Evolutionary conservation across 2,888 invertebrate genomes (phyloP), one percentile per base, ranked within the genome.

Genomic region (Heteromyza rotundicornis): DNA sequence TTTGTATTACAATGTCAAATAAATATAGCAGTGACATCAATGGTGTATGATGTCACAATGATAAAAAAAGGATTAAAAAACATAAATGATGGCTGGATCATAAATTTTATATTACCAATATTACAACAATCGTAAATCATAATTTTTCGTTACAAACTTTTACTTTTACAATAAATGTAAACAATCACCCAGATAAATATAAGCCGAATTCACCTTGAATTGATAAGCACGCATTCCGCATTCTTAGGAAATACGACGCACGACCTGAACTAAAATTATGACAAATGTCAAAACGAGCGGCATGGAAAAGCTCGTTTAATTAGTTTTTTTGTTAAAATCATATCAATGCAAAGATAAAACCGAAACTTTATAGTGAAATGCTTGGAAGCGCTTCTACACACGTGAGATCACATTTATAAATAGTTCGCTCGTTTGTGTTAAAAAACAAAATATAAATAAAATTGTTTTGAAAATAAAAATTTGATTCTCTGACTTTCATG

Each of bases 141-240:
- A 27, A 27, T 10, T 27, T n/a, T n/a, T n/a, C n/a, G n/a, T n/a
- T n/a, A n/a, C 12, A n/a, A 16, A 10, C 32, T 44, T 16, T 40
- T 57, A 19, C n/a, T 8, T 10, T 12, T 22, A 14, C 36, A 23
- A 36, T 14, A 10, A 19, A 8, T 19, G 56, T 23, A 61, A 52
- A 32, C 51, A 14, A 36, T 10, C n/a, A n/a, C 57, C 59, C 36
- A 23, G 20, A 47, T 20, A 47, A 47, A 40, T n/a, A 40, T 7
- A 40, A 40, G 5, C 19, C 20, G 8, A 60, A 59, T 57, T 66
- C 57, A 59, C 60, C 66, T 64, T 66, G 62, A 64, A 59, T 8
- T 63, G 61, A 66, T 64, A 63, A 59, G 56, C 19, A 20, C 19
- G 3, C 47, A 47, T 14, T 32, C 5, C 12, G 16, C 40, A 47